These are phyloP conservation scores for Podarcis raffonei DNA, from an alignment of 2,113 vertebrate species.

Conservation along the genomic window DNA sequence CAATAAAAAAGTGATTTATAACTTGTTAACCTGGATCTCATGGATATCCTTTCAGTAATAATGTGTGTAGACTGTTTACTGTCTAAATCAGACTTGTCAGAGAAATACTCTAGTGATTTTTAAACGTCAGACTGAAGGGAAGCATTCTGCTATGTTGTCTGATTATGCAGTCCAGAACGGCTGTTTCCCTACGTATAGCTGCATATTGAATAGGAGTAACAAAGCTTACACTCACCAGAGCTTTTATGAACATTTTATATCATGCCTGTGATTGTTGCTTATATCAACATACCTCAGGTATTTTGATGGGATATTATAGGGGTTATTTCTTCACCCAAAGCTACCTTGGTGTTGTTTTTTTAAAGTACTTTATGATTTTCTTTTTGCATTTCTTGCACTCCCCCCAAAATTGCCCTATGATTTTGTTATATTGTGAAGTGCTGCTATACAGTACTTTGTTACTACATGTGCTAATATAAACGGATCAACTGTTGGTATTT, in stretches of 20 bases:
- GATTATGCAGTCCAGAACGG: conserved; percentile 5
- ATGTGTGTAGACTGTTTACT: conserved; percentile 52
- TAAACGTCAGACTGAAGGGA: conserved; percentile 50
- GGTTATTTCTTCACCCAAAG: conserved; percentile 36
- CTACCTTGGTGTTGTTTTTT: conserved; percentile 36
- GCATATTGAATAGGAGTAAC: conserved; percentile 49
- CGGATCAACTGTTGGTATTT: conserved; percentile 18
- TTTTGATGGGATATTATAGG: conserved; percentile 20
- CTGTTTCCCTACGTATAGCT: conserved; percentile 26
- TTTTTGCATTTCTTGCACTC: conserved; percentile 30
- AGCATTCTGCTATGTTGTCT: conserved; percentile 41
- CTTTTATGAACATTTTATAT: conserved; percentile 53
- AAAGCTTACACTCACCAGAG: conserved; percentile 27
- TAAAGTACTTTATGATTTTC: neutral
- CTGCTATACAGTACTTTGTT: neutral
- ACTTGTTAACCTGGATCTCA: conserved; percentile 62
- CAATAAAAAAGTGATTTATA: conserved; percentile 62
- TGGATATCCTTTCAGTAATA: conserved; percentile 44
- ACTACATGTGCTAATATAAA: neutral
- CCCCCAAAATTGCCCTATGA: conserved; percentile 8
- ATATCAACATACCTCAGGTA: conserved; percentile 34
- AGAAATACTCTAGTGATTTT: conserved; percentile 44
- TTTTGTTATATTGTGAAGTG: conserved; percentile 31
- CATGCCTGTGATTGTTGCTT: conserved; percentile 23
- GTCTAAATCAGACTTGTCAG: conserved; percentile 45